phyloP scores from a whole-genome alignment of 2,113 vertebrate genomes.

The Picathartes gymnocephalus region DNA sequence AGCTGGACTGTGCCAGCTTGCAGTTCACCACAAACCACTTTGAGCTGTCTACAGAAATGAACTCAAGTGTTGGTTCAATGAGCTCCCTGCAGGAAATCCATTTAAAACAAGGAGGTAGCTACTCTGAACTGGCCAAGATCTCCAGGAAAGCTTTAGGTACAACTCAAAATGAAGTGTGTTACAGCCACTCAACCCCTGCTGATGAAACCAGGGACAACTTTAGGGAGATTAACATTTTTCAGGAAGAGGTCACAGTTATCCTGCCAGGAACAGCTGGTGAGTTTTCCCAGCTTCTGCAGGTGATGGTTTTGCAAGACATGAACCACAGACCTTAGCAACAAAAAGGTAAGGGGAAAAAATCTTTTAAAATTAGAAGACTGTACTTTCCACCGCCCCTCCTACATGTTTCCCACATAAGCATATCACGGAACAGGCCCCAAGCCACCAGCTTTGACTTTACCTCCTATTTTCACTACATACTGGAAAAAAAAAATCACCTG shows the following conservation, averaged over 20 bases:
- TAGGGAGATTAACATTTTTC: constrained; percentile 21
- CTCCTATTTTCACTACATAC: neutral
- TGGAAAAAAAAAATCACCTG: neutral
- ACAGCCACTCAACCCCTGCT: neutral
- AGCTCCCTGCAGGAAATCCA: constrained; percentile 42
- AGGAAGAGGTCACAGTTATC: neutral
- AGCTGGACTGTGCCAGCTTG: neutral
- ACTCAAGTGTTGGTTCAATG: neutral
- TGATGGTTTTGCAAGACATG: neutral
- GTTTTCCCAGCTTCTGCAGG: neutral
- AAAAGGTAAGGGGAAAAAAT: neutral
- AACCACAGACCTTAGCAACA: neutral
- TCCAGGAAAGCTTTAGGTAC: constrained; percentile 15
- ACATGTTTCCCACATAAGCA: neutral
- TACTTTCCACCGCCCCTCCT: neutral
- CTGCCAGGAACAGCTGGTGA: neutral
- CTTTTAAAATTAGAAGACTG: neutral
- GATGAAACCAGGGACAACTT: neutral
- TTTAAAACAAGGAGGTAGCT: constrained; percentile 42
- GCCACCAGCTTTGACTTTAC: neutral
- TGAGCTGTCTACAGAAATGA: constrained; percentile 25
- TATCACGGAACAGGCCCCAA: neutral
- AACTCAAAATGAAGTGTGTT: neutral
- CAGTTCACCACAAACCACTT: neutral
- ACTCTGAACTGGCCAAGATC: neutral